Percentiles rank a stretch among this genome's conserved stretches.
Evolutionary conservation across 2,797 vertebrate species (phyloP).

Genomic region (Dallia pectoralis): DNA sequence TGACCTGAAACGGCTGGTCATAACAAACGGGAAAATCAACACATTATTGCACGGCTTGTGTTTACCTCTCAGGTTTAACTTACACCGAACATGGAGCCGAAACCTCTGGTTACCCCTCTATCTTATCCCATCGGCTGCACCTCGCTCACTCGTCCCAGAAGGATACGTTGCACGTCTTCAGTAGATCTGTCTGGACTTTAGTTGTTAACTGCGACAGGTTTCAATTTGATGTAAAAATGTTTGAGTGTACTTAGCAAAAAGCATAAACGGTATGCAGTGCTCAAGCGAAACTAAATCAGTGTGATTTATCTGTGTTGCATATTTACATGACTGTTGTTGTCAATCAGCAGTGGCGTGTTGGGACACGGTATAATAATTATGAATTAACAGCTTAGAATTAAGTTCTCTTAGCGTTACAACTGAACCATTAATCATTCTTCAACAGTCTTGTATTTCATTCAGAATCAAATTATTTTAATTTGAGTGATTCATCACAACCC

Average conservation of each 20-base stretch:
- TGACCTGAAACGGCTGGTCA: neutral
- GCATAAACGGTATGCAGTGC: neutral
- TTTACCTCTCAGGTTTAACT: neutral
- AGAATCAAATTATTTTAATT: too few species aligned
- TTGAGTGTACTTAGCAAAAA: constrained; percentile 14
- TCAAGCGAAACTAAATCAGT: neutral
- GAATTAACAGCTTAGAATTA: constrained; percentile 24
- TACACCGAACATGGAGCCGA: too few species aligned
- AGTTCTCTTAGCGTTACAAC: constrained; percentile 28
- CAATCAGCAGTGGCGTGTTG: neutral
- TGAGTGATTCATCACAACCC: too few species aligned
- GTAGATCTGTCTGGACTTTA: neutral
- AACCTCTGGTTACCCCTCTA: too few species aligned
- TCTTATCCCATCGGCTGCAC: too few species aligned
- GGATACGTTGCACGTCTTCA: neutral
- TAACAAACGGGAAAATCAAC: too few species aligned
- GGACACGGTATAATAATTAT: neutral
- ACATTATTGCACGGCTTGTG: neutral
- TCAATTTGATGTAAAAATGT: constrained; percentile 10
- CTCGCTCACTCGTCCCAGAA: neutral
- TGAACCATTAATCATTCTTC: constrained; percentile 16
- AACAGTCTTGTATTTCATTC: neutral
- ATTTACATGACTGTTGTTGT: neutral
- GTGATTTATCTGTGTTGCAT: neutral
- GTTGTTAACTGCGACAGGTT: neutral